phyloP scores from a whole-genome alignment of 2,113 vertebrate genomes.

The Garra rufa region DNA sequence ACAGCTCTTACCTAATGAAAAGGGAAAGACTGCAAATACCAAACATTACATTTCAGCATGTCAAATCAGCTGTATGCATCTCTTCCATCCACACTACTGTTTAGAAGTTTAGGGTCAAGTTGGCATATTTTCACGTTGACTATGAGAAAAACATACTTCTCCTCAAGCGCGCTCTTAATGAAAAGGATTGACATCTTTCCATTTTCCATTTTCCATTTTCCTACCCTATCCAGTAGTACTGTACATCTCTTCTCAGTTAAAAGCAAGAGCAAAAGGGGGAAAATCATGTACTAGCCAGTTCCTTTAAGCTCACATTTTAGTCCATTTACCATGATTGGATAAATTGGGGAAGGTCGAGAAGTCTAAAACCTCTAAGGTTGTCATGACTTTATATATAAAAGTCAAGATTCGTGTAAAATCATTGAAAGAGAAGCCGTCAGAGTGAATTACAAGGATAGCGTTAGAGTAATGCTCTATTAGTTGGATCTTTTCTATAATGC shows the following conservation, averaged over 20 bases:
- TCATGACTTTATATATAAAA: neutral
- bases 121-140: no score
- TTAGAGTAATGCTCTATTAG: slow-evolving; percentile 10
- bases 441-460: neutral
- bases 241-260: neutral
- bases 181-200: neutral
- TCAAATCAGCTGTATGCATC: neutral
- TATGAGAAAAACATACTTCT: no score
- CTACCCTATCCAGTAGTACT: neutral
- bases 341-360: slow-evolving; percentile 13
- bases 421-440: neutral
- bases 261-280: slow-evolving; percentile 14
- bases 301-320: slow-evolving; percentile 21
- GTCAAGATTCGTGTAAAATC: neutral
- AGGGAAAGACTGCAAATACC: neutral
- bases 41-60: neutral
- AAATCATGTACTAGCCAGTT: slow-evolving; percentile 31
- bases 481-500: neutral
- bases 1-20: neutral
- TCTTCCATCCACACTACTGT: no score
- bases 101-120: no score
- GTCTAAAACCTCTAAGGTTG: slow-evolving; percentile 24
- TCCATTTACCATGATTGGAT: slow-evolving; percentile 14
- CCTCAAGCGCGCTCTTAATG: neutral
- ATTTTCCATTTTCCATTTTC: neutral